Conservation (phyloP, 2,888 invertebrate species). For the Drosophila anomelani region DNA sequence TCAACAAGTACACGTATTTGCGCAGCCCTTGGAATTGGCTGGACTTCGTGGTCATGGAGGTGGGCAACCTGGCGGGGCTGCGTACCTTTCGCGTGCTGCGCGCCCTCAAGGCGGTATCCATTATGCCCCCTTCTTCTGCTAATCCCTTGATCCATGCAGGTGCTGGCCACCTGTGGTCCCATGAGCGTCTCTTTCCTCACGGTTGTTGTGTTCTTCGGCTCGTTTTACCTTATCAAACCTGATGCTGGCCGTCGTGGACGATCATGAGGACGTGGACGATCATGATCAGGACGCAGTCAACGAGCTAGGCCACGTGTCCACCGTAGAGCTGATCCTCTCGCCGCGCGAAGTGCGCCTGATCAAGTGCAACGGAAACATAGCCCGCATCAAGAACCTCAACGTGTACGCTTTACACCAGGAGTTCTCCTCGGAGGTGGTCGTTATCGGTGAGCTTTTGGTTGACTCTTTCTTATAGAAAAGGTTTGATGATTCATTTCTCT, state of each 20-base stretch:
- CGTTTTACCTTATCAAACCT: constrained; percentile 98
- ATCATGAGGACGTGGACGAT: constrained; percentile 88
- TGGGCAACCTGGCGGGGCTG: constrained; percentile 95
- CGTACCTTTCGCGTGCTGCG: constrained; percentile 96
- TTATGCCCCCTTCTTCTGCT: constrained; percentile 87
- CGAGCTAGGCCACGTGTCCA: constrained; percentile 85
- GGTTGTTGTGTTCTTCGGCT: constrained; percentile 98
- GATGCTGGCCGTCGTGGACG: constrained; percentile 97
- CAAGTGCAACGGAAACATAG: constrained; percentile 88
- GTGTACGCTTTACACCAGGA: constrained; percentile 93
- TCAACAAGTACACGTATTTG: constrained; percentile 97
- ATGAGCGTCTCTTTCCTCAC: constrained; percentile 98
- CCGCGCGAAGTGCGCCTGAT: constrained; percentile 89
- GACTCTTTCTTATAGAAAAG: not conserved
- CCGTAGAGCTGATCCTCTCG: constrained; percentile 86
- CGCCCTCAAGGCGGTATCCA: constrained; percentile 97
- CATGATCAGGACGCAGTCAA: constrained; percentile 88
- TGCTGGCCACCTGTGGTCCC: constrained; percentile 96
- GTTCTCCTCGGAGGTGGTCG: constrained; percentile 94
- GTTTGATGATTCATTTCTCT: not conserved
- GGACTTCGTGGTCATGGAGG: constrained; percentile 97
- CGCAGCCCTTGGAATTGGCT: constrained; percentile 99
- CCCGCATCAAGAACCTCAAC: constrained; percentile 87
- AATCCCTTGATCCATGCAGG: constrained; percentile 86
- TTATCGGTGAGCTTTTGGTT: constrained; percentile 89